These are phyloP conservation scores for Coelopa frigida DNA, from an alignment of 1,140 invertebrate species.

Conservation along the genomic window DNA sequence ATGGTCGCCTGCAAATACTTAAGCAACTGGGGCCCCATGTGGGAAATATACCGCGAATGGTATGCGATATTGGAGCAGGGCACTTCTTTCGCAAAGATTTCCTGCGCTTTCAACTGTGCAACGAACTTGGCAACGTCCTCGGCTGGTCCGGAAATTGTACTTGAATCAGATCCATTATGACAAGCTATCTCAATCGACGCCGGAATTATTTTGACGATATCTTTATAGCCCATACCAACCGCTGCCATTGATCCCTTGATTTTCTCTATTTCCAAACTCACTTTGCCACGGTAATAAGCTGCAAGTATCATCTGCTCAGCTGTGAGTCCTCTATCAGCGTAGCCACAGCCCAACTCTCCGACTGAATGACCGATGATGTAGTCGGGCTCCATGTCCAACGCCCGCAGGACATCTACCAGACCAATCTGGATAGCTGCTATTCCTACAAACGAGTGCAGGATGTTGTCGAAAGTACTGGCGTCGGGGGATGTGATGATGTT, in stretches of 20 bases:
- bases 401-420: constrained; percentile 67
- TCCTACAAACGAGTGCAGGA: constrained; percentile 81
- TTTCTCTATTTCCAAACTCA: constrained; percentile 70
- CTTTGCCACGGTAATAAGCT: constrained; percentile 78
- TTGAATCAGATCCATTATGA: constrained; percentile 75
- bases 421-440: constrained; percentile 86
- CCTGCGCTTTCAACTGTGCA: constrained; percentile 58
- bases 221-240: constrained; percentile 58
- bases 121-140: constrained; percentile 64
- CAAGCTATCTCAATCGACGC: constrained; percentile 71
- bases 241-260: constrained; percentile 79
- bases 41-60: constrained; percentile 72
- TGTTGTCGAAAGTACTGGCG: constrained; percentile 69
- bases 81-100: constrained; percentile 76
- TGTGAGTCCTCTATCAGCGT: constrained; percentile 79
- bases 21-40: constrained; percentile 64
- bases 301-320: constrained; percentile 75
- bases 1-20: constrained; percentile 64
- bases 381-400: constrained; percentile 67
- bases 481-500: constrained; percentile 69
- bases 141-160: constrained; percentile 77
- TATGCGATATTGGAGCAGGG: constrained; percentile 77
- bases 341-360: constrained; percentile 81
- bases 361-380: constrained; percentile 85
- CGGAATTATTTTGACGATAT: constrained; percentile 56